Base-by-base conservation (phyloP, 2,113 vertebrate genomes). In the Silurus asotus region DNA sequence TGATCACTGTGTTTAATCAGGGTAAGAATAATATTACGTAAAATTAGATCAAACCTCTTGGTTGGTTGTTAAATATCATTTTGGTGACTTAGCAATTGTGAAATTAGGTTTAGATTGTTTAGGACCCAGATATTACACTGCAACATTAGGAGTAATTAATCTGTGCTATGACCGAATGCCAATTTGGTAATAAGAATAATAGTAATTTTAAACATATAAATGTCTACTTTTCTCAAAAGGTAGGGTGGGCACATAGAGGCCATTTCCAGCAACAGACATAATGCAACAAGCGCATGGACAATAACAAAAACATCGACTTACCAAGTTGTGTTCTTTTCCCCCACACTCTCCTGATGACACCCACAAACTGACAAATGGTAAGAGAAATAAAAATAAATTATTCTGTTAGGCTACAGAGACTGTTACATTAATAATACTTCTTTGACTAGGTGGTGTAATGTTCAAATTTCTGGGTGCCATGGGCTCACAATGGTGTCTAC, bases 261-360 rank as follows among this genome's bases (percentile, higher is more conserved):
- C 19, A 17, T 53, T 84, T 65, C 25, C 81, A 87, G 86, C 88
- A 90, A 89, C 90, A 90, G 85, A 89, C 91, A 90, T 87, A 80
- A n/a, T 56, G 78, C 74, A 86, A 67, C 67, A 87, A 49, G 20
- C 37, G 58, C 17, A 64, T 25, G 5, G 67, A 69, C 72, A 82
- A 56, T 75, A 81, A 74, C 72, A 84, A 59, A 75, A 88, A 89
- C 1, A 86, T 85, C 28, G 14, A 93, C 94, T 94, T 94, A 95
- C 94, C 93, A 87, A 89, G 93, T 7, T 81, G 93, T 92, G 93
- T 95, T 94, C 94, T 87, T 90, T 90, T 85, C 83, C 88, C 88
- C 88, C 86, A 51, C 62, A 20, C 23, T 9, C 45, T 51, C 25
- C 53, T 25, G 28, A 14, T 23, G 9, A 72, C 3, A 15, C 78